These are phyloP conservation scores for Tapera naevia DNA, from an alignment of 2,797 vertebrate genomes.

Conservation along the genomic window DNA sequence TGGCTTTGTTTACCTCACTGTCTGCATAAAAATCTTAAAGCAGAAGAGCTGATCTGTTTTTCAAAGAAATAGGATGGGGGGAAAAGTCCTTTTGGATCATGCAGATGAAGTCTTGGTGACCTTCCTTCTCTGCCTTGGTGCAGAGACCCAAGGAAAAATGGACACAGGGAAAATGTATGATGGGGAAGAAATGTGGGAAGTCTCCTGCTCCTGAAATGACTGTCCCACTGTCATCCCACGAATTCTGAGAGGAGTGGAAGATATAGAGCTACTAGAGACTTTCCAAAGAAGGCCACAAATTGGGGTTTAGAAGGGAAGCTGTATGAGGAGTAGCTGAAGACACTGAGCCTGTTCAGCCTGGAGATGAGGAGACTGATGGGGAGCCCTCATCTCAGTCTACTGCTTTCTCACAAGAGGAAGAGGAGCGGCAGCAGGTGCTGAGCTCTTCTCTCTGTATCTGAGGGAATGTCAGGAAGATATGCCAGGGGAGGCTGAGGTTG, in stretches of 20 bases:
- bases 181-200: not conserved
- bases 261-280: no score
- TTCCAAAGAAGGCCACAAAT: no score
- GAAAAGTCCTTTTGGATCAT: not conserved
- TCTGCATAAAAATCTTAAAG: not conserved
- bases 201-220: not conserved
- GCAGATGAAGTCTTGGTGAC: not conserved
- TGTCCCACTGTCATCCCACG: not conserved
- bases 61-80: not conserved
- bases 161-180: not conserved
- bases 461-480: no score
- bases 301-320: no score
- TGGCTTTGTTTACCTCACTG: not conserved
- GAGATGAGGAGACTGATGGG: no score
- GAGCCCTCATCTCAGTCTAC: no score
- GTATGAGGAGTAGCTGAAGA: no score
- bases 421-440: no score
- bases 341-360: no score
- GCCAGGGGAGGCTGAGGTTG: no score
- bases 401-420: no score
- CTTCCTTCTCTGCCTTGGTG: not conserved
- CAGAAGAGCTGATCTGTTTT: not conserved
- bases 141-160: accelerated
- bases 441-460: no score
- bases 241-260: not conserved